phyloP scores from a whole-genome alignment of 2,888 invertebrate genomes.

The Erebia aethiops region DNA sequence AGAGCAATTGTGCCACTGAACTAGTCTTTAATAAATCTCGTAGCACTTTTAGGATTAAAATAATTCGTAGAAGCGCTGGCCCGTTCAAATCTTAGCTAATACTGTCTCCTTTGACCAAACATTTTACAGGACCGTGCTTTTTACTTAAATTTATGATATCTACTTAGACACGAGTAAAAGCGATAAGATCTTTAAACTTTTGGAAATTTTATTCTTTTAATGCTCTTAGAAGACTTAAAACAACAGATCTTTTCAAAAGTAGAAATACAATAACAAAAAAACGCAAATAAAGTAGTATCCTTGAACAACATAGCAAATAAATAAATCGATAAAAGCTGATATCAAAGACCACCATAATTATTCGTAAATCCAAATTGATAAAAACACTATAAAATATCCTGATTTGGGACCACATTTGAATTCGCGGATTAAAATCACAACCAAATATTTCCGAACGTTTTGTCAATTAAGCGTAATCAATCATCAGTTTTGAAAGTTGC shows the following conservation, averaged over 20 bases:
- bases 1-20: slow-evolving; percentile 86
- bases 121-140: not conserved
- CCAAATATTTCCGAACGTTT: slow-evolving; percentile 20
- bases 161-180: too few relatives aligned
- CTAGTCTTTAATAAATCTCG: slow-evolving; percentile 86
- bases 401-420: slow-evolving; percentile 4
- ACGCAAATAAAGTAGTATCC: too few relatives aligned
- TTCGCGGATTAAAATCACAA: slow-evolving; percentile 24
- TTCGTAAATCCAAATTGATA: slow-evolving; percentile 6
- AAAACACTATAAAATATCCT: slow-evolving; percentile 8
- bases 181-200: not conserved
- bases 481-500: slow-evolving; percentile 29
- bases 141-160: not conserved
- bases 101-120: not conserved
- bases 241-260: not conserved
- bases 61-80: slow-evolving; percentile 93
- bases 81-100: slow-evolving; percentile 89
- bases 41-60: slow-evolving; percentile 96
- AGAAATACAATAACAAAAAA: not conserved
- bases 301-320: too few relatives aligned
- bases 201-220: not conserved
- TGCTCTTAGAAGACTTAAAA: too few relatives aligned
- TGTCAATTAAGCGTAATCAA: slow-evolving; percentile 26
- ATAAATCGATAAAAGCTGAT: not conserved
- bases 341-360: not conserved